phyloP scores from a whole-genome alignment of 2,888 invertebrate species.

The Zonitis immaculata region DNA sequence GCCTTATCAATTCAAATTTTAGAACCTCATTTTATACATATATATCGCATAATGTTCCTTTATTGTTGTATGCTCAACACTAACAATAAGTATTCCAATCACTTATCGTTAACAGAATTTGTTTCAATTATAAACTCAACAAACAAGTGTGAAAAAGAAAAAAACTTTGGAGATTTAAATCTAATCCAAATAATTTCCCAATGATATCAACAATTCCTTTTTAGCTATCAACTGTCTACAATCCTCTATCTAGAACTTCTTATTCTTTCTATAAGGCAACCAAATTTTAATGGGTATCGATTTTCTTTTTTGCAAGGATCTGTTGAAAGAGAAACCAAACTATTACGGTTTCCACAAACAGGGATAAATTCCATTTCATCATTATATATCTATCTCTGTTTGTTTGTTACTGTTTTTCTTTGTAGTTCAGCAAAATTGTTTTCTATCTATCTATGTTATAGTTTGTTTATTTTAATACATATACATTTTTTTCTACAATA shows the following conservation, averaged over 20 bases:
- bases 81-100: too few species aligned
- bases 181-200: background rate
- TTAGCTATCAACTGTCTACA: background rate
- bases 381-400: background rate
- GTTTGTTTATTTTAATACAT: background rate
- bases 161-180: background rate
- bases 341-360: background rate
- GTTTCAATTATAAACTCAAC: background rate
- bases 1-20: too few species aligned
- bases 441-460: background rate
- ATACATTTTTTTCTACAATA: background rate
- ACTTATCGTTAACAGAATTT: too few species aligned
- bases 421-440: background rate
- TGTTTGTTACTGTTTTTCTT: too few species aligned
- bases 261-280: slow-evolving; percentile 2
- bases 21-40: too few species aligned
- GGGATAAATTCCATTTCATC: background rate
- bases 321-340: background rate
- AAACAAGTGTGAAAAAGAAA: too few species aligned
- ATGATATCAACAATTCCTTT: background rate
- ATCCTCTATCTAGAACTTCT: slow-evolving; percentile 6
- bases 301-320: slow-evolving; percentile 6
- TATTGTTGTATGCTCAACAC: too few species aligned
- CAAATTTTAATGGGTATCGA: slow-evolving; percentile 17
- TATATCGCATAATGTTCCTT: too few species aligned